A percentile compares a stretch with the other conserved stretches of the same genome.
phyloP scores from a whole-genome alignment of 2,888 invertebrate genomes.

The Galeopsomyia nigrocyanea region DNA sequence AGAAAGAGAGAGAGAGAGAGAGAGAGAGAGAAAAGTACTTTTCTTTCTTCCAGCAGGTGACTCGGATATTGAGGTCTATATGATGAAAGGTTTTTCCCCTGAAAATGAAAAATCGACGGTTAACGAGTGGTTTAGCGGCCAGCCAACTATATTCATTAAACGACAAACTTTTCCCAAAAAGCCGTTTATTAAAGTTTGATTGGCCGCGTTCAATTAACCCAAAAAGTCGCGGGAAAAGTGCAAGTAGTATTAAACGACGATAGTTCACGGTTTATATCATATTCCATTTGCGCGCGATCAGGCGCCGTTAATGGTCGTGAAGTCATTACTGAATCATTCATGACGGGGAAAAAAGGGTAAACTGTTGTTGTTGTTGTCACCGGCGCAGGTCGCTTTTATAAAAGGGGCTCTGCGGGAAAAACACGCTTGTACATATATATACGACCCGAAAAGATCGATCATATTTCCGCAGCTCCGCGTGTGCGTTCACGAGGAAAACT shows the following conservation, averaged over 20 bases:
- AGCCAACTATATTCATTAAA: slow-evolving; percentile 22
- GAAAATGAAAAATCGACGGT: background rate
- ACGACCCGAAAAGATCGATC: slow-evolving; percentile 29
- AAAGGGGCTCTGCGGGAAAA: background rate
- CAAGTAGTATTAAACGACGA: slow-evolving; percentile 2
- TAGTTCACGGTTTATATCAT: slow-evolving; percentile 21
- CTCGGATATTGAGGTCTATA: slow-evolving; percentile 27
- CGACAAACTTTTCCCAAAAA: background rate
- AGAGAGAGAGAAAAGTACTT: background rate
- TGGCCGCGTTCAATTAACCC: slow-evolving; percentile 20
- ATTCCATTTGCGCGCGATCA: slow-evolving; percentile 25
- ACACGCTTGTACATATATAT: background rate
- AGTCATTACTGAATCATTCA: slow-evolving; percentile 39
- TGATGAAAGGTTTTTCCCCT: background rate
- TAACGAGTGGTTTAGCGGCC: slow-evolving; percentile 2
- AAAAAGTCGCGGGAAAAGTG: background rate
- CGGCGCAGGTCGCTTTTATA: background rate
- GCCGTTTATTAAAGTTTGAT: slow-evolving; percentile 5
- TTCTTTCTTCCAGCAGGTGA: slow-evolving; percentile 25
- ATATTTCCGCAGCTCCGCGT: background rate
- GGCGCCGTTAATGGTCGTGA: slow-evolving; percentile 24
- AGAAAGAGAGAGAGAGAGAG: slow-evolving; percentile 29
- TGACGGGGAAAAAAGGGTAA: background rate
- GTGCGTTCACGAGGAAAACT: slow-evolving; percentile 10
- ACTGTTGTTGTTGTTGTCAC: slow-evolving; percentile 1